Base-by-base conservation (phyloP, 2,797 vertebrate species). In the Garrulus glandarius region DNA sequence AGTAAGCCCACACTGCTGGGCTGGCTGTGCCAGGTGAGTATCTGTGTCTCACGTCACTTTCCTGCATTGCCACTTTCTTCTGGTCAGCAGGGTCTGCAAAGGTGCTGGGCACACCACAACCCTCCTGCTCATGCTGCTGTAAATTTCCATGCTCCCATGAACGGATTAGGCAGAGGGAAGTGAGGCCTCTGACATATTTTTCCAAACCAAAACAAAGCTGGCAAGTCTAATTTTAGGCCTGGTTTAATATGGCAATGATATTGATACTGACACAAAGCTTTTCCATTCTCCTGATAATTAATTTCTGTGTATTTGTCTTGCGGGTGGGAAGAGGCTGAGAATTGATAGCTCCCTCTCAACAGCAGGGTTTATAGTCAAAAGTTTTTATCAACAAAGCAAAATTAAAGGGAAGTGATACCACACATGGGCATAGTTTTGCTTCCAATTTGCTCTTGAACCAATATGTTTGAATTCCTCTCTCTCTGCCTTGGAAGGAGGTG, bases 151-250 rank as follows among this genome's bases (percentile, higher is more conserved):
- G 0, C 49, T 89, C 46, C 71, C 4, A 2, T 84, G 84, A 89
- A 63, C 46, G 71, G 74, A 87, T 80, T 85, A 95, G 75, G 61
- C 46, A 34, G 37, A 80, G 72, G 68, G 47, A 93, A 94, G 37
- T 39, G 22, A 87, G 93, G 91, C 82, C 91, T 79, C 61, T 93
- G 69, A 93, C 67, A 16, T 92, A 57, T 46, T 91, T 92, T 90
- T 87, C 87, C 83, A 84, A 92, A 89, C 50, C 80, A 79, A 93
- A 95, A 93, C 79, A 93, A 93, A 96, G 59, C 74, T 74, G 84
- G 85, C 80, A 65, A 83, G 65, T 80, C 71, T 94, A 89, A 94
- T 95, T 95, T 95, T 95, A 96, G 91, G 69, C 92, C 85, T 84
- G 83, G 70, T 52, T 96, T 93, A 92, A 50, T 86, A 90, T 56